Percentiles rank a stretch among this genome's conserved stretches.
Evolutionary conservation across 2,888 invertebrate species (phyloP).

Genomic region (Pemphredon lugubris): DNA sequence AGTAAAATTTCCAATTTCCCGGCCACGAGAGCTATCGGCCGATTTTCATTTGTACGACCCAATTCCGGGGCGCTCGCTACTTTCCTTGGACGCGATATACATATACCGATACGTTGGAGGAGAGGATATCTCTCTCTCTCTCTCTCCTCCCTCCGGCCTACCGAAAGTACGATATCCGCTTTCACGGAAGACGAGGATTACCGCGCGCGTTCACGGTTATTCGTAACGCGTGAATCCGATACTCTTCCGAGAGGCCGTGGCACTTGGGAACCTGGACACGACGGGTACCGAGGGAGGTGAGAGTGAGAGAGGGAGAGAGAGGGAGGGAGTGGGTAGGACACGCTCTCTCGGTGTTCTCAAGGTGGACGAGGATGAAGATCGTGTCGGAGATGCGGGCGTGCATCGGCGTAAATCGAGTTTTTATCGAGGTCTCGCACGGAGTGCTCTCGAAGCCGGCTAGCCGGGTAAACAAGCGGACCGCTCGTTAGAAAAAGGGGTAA

Average conservation of each 20-base stretch:
- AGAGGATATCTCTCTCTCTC: no score
- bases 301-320: no score
- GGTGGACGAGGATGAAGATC: constrained; percentile 21
- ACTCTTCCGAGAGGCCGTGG: constrained; percentile 10
- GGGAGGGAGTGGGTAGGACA: neutral
- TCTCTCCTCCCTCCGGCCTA: neutral
- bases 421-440: constrained; percentile 39
- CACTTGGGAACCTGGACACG: neutral
- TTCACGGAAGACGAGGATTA: constrained; percentile 21
- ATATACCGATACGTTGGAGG: no score
- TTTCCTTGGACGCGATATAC: constrained; percentile 20
- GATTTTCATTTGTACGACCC: constrained; percentile 42
- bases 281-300: no score
- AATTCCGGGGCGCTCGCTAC: constrained; percentile 34
- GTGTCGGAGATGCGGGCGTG: constrained; percentile 18
- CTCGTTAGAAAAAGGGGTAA: constrained; percentile 57
- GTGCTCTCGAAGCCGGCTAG: constrained; percentile 12
- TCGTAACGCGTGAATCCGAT: constrained; percentile 29
- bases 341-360: neutral
- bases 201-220: constrained; percentile 5
- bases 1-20: constrained; percentile 39
- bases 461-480: constrained; percentile 8
- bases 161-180: constrained; percentile 6
- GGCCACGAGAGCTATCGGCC: constrained; percentile 15
- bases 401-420: constrained; percentile 53